These are phyloP conservation scores for Nasonovia ribisnigri DNA, from an alignment of 2,888 invertebrate genomes.

Conservation along the genomic window DNA sequence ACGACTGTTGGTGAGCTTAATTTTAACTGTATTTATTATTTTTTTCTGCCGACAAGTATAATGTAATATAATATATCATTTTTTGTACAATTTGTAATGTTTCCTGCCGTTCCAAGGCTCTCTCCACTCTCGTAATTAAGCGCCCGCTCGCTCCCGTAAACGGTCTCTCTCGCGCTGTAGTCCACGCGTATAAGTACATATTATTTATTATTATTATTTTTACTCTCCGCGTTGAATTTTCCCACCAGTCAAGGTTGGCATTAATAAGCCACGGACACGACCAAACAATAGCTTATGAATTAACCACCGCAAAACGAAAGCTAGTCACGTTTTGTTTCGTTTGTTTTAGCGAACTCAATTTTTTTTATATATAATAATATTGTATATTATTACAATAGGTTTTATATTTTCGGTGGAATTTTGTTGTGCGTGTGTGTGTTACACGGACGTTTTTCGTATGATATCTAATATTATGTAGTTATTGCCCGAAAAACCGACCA, in stretches of 20 bases:
- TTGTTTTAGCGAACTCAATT: constrained; percentile 44
- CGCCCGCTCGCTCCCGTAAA: constrained; percentile 40
- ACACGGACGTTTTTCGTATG: neutral
- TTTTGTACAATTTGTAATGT: neutral
- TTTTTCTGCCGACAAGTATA: neutral
- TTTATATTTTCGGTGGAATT: constrained; percentile 6
- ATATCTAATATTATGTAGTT: neutral
- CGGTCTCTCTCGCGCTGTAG: neutral
- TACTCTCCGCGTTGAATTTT: constrained; percentile 15
- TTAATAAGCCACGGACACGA: constrained; percentile 58
- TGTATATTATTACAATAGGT: constrained; percentile 12
- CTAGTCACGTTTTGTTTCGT: constrained; percentile 58
- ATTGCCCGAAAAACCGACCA: constrained; percentile 21
- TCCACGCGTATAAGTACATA: neutral
- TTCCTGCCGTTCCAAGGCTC: constrained; percentile 28
- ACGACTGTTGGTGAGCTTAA: neutral
- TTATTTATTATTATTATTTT: constrained; percentile 25
- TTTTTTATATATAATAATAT: neutral
- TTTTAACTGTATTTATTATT: constrained; percentile 18
- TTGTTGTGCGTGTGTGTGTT: neutral
- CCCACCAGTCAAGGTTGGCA: constrained; percentile 51
- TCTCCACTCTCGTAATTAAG: constrained; percentile 19
- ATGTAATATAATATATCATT: neutral
- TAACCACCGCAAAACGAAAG: constrained; percentile 58
- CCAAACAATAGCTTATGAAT: constrained; percentile 60